Percentiles rank a stretch among this genome's conserved stretches.
Evolutionary conservation across 2,888 invertebrate genomes (phyloP).

Genomic region (Acanthosepion esculentum): DNA sequence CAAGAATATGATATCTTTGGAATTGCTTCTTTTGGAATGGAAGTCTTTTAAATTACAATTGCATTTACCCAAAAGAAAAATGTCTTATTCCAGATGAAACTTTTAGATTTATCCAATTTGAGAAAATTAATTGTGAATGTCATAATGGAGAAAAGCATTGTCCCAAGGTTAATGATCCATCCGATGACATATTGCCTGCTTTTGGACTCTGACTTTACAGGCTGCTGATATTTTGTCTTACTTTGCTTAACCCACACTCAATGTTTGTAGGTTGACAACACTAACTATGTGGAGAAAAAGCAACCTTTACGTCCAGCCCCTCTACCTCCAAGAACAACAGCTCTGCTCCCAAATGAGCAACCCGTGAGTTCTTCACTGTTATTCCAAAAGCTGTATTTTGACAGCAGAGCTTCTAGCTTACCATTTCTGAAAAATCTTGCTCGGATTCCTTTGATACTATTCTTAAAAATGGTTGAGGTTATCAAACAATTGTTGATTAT

Average conservation of each 20-base stretch:
- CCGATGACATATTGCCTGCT: too few species aligned
- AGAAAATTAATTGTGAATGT: too few species aligned
- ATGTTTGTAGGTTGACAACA: background rate
- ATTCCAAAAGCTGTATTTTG: background rate
- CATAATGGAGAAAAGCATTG: too few species aligned
- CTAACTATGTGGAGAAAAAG: background rate
- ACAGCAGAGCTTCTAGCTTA: background rate
- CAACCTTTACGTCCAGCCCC: slow-evolving; percentile 33
- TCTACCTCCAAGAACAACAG: background rate
- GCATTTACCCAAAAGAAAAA: too few species aligned
- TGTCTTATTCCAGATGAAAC: too few species aligned
- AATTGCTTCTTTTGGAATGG: too few species aligned
- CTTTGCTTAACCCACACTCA: background rate
- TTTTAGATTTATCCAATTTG: too few species aligned
- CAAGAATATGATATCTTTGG: too few species aligned
- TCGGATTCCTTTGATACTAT: background rate
- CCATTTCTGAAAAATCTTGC: background rate
- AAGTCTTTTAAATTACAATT: too few species aligned
- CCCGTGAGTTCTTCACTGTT: slow-evolving; percentile 15
- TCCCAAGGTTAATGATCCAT: too few species aligned
- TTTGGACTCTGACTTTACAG: too few species aligned
- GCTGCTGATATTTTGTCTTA: background rate
- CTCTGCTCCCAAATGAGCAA: slow-evolving; percentile 15
- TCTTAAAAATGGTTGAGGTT: background rate
- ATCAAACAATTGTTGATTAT: background rate